Conservation (phyloP, 2,113 vertebrate species). For the Caracal caracal region DNA sequence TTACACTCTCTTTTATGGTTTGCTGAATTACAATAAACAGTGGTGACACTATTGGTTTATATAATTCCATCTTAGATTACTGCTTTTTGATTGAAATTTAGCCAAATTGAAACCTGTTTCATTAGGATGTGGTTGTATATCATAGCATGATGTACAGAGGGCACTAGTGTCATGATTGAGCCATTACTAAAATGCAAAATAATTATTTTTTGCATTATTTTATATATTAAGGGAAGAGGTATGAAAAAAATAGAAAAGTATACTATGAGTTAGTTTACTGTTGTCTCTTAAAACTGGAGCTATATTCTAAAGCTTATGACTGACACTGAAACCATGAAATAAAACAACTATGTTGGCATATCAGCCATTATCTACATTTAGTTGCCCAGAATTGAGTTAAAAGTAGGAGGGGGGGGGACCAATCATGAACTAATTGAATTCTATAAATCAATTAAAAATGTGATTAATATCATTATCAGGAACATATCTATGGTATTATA, state of each 20-base stretch:
- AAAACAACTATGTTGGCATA: neutral
- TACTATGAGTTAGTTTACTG: neutral
- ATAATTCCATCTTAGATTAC: neutral
- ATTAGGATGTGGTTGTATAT: neutral
- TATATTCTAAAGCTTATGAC: neutral
- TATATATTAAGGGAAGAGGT: neutral
- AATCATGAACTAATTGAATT: neutral
- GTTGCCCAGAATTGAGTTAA: slow-evolving; percentile 43
- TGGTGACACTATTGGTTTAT: neutral
- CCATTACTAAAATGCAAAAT: neutral
- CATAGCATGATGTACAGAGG: neutral
- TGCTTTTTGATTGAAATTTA: slow-evolving; percentile 2
- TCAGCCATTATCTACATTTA: slow-evolving; percentile 1
- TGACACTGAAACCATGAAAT: neutral
- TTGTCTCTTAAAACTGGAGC: neutral
- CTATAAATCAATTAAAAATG: slow-evolving; percentile 30
- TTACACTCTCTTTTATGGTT: neutral
- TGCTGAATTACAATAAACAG: neutral
- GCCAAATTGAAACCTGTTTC: neutral
- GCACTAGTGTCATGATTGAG: neutral
- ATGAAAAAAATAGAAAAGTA: neutral
- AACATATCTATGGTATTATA: neutral
- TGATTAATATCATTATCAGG: slow-evolving; percentile 37
- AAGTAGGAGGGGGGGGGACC: neutral
- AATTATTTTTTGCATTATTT: slow-evolving; percentile 21